Evolutionary conservation across 2,888 invertebrate species (phyloP), one percentile per base, ranked within the genome.

Genomic region (Acleris holmiana): DNA sequence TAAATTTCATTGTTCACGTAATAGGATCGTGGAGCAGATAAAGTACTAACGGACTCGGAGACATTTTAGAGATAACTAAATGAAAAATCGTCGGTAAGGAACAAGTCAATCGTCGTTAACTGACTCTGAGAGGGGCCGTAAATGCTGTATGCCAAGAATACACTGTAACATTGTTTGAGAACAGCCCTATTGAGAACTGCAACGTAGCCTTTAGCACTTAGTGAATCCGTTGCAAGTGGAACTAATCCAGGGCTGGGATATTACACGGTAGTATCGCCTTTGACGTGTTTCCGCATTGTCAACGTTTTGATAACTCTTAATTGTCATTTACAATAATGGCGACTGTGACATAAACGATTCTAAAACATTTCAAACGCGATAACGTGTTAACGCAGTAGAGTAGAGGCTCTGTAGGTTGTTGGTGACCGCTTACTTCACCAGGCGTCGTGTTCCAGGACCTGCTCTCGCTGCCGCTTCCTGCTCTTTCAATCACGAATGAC

Each of bases 401-500:
- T n/a, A n/a, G n/a, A n/a, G n/a, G n/a, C n/a, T n/a, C 71, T 69
- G 71, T 71, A 68, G 71, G n/a, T 6, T 44, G 17, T 4, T 58
- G 66, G 69, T 53, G 61, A 67, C 68, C 63, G 35, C 13, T 69
- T 67, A 66, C 67, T 65, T 67, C 68, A 67, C 69, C 67, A 69
- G 71, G 68, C 69, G 57, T 60, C 68, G 65, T 68, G 65, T 68
- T 68, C 67, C 63, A 60, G 66, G 61, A 67, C 67, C 64, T 67
- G 61, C 66, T 67, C 66, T 60, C 62, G 61, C 65, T 61, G 65
- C 66, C 61, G 58, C 58, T 21, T 50, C 29, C 59, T 49, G 40
- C 13, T 75, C 74, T 76, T 80, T 80, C 78, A 76, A 80, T 80
- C 79, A 80, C 71, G 46, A 65, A 66, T 63, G 67, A 68, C 60